A percentile compares a stretch with the other conserved stretches of the same genome.
These are phyloP conservation scores for Eristalis tenax DNA, from an alignment of 2,888 invertebrate genomes.

Conservation along the genomic window DNA sequence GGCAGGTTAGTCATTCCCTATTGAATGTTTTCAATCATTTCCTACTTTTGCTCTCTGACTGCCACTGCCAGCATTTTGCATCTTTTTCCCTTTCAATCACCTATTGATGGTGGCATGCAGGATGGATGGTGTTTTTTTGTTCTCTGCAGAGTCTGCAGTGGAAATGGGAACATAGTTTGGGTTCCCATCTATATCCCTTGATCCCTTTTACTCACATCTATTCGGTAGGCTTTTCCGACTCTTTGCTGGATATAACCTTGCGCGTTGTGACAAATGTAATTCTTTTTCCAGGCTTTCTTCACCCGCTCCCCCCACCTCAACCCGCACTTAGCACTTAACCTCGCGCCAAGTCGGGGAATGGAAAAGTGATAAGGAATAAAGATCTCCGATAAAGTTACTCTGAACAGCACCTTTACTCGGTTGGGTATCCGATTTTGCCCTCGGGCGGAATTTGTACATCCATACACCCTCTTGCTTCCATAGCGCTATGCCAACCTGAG, in stretches of 20 bases:
- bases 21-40: slow-evolving; percentile 18
- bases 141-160: background rate
- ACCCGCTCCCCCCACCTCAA: background rate
- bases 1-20: background rate
- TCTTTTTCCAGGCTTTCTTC: slow-evolving; percentile 11
- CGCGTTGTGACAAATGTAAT: slow-evolving; percentile 35
- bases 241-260: slow-evolving; percentile 15
- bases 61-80: background rate
- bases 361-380: slow-evolving; percentile 37
- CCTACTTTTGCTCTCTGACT: background rate
- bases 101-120: slow-evolving; percentile 27
- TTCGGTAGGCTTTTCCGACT: slow-evolving; percentile 15
- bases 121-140: background rate
- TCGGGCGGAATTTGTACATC: slow-evolving; percentile 11
- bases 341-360: background rate
- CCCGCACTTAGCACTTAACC: background rate
- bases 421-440: slow-evolving; percentile 13
- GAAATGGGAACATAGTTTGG: slow-evolving; percentile 53
- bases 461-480: background rate
- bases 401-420: background rate
- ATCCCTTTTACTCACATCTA: slow-evolving; percentile 13
- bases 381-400: slow-evolving; percentile 33
- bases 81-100: slow-evolving; percentile 18
- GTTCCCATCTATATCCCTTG: background rate
- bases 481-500: background rate